These are phyloP conservation scores for Aricia agestis DNA, from an alignment of 1,140 invertebrate species.

Conservation along the genomic window DNA sequence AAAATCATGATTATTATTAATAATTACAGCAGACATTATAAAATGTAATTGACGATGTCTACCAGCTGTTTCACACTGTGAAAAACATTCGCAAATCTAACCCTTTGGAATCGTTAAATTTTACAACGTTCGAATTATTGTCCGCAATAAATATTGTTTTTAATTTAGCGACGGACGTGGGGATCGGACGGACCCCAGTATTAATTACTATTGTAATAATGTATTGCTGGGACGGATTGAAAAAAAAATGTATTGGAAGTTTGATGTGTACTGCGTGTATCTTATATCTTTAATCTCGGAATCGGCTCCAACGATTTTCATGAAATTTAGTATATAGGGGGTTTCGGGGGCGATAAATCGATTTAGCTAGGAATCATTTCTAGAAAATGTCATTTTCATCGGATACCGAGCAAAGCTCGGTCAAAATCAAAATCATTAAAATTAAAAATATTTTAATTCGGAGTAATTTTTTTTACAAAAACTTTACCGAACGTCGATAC, in stretches of 20 bases:
- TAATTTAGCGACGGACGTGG: neutral
- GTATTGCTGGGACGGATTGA: neutral
- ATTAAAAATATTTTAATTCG: too few species aligned
- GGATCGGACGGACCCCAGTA: neutral
- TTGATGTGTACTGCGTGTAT: too few species aligned
- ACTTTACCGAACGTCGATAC: too few species aligned
- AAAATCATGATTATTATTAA: neutral
- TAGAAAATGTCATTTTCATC: too few species aligned
- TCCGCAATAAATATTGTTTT: neutral
- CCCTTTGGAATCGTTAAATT: neutral
- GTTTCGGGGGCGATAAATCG: too few species aligned
- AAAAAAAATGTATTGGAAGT: neutral
- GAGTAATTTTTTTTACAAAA: too few species aligned
- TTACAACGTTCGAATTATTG: neutral
- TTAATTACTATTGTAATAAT: neutral
- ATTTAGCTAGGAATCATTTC: too few species aligned
- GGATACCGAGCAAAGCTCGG: too few species aligned
- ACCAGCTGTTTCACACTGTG: neutral
- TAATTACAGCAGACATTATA: neutral
- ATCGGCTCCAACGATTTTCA: too few species aligned
- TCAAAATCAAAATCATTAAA: too few species aligned
- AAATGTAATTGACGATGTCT: neutral
- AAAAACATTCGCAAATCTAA: neutral
- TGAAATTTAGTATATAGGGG: too few species aligned
- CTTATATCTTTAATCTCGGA: too few species aligned